Base-by-base conservation (phyloP, 1,140 invertebrate genomes). In the Hestina assimilis region DNA sequence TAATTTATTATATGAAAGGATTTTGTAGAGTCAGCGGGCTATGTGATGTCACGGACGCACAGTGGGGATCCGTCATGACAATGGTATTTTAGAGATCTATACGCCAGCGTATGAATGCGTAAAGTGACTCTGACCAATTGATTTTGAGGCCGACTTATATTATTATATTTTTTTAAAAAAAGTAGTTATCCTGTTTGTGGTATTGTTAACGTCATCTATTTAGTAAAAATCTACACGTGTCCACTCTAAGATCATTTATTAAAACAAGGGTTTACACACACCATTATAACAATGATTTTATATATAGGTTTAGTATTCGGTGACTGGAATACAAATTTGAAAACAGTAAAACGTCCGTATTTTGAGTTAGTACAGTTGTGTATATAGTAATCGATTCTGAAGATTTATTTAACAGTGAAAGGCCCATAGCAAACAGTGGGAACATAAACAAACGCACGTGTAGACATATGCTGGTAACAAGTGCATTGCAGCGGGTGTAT, bases 91-190 rank as follows among this genome's bases (percentile, higher is more conserved):
- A 70, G 78, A 66, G 59, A 70, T 67, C 57, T 59, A 55, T 62
- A 64, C 42, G 62, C 26, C 56, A 47, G 31, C 40, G 62, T 63
- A 53, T 72, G 68, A 82, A 82, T 79, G 65, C 53, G 64, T 60
- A 67, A 61, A 75, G 71, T 70, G 73, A 83, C 79, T 82, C 79
- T 83, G 77, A 83, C 80, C 77, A 84, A 84, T 85, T 81, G 79
- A 85, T 84, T 83, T 75, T 78, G 71, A 84, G 72, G 69, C 72
- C 63, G 63, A n/a, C n/a, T n/a, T n/a, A n/a, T n/a, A n/a, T n/a
- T n/a, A n/a, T n/a, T n/a, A n/a, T n/a, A n/a, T n/a, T n/a, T n/a
- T n/a, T n/a, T n/a, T n/a, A n/a, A n/a, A n/a, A n/a, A n/a, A n/a
- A n/a, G n/a, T n/a, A n/a, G n/a, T n/a, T n/a, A n/a, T n/a, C n/a